Base-by-base conservation (phyloP, 92 coral and sea anemone genomes). In the Phenganax marumi region DNA sequence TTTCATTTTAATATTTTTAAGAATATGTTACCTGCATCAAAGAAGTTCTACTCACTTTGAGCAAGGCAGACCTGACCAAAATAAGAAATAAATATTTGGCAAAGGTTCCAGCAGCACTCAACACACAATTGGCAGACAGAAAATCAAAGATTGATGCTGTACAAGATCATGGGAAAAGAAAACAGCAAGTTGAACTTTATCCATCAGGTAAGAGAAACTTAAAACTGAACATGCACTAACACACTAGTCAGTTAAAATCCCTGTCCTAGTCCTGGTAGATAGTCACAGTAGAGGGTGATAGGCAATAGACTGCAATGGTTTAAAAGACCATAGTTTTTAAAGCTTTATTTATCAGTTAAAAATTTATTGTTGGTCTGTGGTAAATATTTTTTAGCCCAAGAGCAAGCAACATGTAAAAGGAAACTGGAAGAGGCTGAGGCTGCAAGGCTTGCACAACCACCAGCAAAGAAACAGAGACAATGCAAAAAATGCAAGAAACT, bases 111-210 rank as follows among this genome's bases (percentile, higher is more conserved):
- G 85, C 75, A 56, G 70, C 89, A 54, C 80, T 86, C 75, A 86
- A 81, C 76, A 71, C 89, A 19, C 79, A 86, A 56, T 86, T 86
- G 64, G 77, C 86, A 65, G 89, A 81, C 70, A 82, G 85, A 61
- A 69, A 50, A 55, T 48, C 80, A 21, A 86, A 86, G 71, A 56
- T 61, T 11, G 79, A 81, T 49, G 89, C 86, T 24, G 86, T 86
- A 46, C 68, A 64, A 69, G 62, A 56, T 10, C 64, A 81, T 56
- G 58, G 13, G 33, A 52, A 85, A 64, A 69, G 85, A 81, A 80
- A 86, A 68, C 50, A 86, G 73, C 77, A 70, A 58, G 86, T 72
- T 50, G 80, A 73, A 63, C 82, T 86, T 46, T 71, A 52, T 50
- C 89, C 89, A 79, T 57, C 84, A 71, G 83, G 86, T 86, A 81